A percentile compares a stretch with the other conserved stretches of the same genome.
These are phyloP conservation scores for Crossoptilon crossoptilon DNA, from an alignment of 2,797 vertebrate genomes.

Conservation along the genomic window DNA sequence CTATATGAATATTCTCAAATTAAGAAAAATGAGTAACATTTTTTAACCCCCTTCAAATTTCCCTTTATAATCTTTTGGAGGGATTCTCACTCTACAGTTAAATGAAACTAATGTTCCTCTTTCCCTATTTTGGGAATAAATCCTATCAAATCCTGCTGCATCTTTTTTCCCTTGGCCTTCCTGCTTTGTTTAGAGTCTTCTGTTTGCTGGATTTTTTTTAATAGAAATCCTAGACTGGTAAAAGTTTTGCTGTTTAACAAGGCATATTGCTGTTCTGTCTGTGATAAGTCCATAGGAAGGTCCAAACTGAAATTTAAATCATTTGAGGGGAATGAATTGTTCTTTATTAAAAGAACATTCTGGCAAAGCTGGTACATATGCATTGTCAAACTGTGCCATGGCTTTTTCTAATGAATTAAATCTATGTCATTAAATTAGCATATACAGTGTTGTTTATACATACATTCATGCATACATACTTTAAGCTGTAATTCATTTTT, in stretches of 20 bases:
- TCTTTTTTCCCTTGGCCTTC: neutral
- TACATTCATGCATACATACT: accelerated
- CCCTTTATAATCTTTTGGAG: neutral
- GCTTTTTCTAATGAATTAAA: neutral
- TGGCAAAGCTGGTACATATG: neutral
- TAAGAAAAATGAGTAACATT: neutral
- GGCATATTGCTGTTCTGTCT: neutral
- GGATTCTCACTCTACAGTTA: neutral
- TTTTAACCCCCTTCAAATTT: neutral
- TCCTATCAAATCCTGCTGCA: neutral
- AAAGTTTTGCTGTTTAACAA: neutral
- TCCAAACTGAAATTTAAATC: neutral
- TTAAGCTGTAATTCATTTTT: neutral
- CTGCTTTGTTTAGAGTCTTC: neutral
- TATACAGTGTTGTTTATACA: neutral
- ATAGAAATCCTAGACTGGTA: neutral
- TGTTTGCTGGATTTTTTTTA: neutral
- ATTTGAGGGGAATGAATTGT: neutral
- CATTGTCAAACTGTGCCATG: neutral
- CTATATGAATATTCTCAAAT: neutral
- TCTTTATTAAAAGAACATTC: neutral
- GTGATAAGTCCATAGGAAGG: neutral
- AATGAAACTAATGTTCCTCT: neutral
- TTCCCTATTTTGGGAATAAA: neutral
- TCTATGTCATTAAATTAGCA: neutral